Evolutionary conservation across 2,113 vertebrate genomes (phyloP).

Genomic region (Uria lomvia): DNA sequence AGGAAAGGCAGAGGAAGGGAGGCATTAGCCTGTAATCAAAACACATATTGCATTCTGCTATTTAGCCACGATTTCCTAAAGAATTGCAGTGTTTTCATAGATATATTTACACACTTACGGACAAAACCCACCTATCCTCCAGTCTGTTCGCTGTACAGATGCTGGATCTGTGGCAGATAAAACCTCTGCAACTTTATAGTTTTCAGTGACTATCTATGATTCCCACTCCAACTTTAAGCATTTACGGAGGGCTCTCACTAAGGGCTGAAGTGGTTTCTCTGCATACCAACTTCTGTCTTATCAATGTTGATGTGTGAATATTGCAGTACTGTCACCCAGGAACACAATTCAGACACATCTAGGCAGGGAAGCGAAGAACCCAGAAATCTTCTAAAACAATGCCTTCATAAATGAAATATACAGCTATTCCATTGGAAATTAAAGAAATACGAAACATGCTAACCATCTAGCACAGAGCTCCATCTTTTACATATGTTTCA

Average conservation of each 20-base stretch:
- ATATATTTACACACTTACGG: not conserved
- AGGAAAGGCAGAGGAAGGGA: not conserved
- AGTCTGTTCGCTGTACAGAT: not conserved
- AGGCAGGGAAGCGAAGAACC: not conserved
- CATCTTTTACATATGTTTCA: rapidly evolving
- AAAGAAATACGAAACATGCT: not conserved
- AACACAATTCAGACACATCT: not conserved
- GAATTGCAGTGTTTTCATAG: not conserved
- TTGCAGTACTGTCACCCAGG: not conserved
- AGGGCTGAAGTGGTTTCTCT: not conserved
- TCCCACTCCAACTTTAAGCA: not conserved
- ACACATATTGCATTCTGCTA: rapidly evolving
- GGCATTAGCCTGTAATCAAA: not conserved
- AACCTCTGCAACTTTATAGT: not conserved
- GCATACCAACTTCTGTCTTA: not conserved
- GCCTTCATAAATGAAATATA: not conserved
- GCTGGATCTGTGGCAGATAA: not conserved
- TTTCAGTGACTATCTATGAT: not conserved
- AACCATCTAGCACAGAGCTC: not conserved
- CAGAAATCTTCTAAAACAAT: not conserved
- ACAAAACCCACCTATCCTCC: not conserved
- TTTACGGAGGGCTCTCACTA: not conserved
- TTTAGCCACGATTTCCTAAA: not conserved
- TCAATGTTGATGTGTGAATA: not conserved
- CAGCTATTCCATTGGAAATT: not conserved